These are phyloP conservation scores for Macrotus californicus DNA, from an alignment of 2,113 vertebrate genomes.

Conservation along the genomic window DNA sequence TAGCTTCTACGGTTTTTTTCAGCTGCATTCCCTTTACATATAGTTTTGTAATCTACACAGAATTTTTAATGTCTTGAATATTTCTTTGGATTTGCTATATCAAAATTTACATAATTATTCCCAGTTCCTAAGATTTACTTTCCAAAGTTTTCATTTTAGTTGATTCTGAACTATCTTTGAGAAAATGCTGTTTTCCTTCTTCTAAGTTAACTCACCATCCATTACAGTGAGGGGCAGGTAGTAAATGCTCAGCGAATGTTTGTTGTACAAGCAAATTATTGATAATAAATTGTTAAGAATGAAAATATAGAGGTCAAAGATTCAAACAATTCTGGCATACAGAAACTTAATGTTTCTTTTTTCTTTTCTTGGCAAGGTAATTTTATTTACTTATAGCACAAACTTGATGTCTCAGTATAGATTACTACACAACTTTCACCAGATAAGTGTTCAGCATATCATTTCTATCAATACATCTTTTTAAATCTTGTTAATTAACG, in stretches of 20 bases:
- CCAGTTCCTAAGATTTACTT: neutral
- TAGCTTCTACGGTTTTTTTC: neutral
- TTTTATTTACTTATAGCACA: neutral
- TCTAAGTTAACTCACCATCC: neutral
- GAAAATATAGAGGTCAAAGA: neutral
- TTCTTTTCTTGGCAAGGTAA: neutral
- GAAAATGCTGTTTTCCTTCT: neutral
- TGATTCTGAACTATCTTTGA: neutral
- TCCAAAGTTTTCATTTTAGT: slow-evolving; percentile 8
- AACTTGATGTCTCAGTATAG: neutral
- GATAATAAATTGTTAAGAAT: neutral
- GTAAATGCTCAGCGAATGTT: neutral
- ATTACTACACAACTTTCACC: neutral
- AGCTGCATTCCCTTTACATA: neutral
- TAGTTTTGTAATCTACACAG: neutral
- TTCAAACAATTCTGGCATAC: neutral
- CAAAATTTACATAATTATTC: neutral
- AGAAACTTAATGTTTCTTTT: neutral
- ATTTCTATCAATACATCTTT: neutral
- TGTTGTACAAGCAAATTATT: neutral
- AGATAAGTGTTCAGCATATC: neutral
- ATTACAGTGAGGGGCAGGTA: neutral
- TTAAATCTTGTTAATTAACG: neutral
- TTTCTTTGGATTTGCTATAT: neutral
- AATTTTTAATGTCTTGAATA: neutral